Evolutionary conservation across 2,888 invertebrate species (phyloP).

Genomic region (Drosophila picticornis): DNA sequence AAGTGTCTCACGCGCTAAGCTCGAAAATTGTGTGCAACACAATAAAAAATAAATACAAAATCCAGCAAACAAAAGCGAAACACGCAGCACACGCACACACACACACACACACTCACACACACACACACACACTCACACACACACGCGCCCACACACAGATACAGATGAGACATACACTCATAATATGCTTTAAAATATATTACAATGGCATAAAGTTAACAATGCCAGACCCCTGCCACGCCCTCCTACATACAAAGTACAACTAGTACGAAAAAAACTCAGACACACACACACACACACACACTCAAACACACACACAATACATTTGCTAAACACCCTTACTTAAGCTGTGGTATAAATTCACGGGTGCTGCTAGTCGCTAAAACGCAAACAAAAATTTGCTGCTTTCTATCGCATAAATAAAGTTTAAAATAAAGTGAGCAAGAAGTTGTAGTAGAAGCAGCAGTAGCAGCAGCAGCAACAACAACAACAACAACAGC

Average conservation of each 20-base stretch:
- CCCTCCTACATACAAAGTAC: not conserved
- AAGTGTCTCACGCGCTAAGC: constrained; percentile 73
- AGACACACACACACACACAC: not conserved
- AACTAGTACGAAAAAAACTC: constrained; percentile 4
- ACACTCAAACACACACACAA: constrained; percentile 1
- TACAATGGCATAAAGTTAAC: constrained; percentile 70
- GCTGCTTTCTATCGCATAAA: constrained; percentile 75
- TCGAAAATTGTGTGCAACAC: constrained; percentile 56
- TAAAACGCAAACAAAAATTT: constrained; percentile 73
- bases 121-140: constrained; percentile 23
- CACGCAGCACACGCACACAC: constrained; percentile 22
- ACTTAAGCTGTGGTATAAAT: constrained; percentile 54
- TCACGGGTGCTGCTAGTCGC: constrained; percentile 60
- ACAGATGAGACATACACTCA: constrained; percentile 23
- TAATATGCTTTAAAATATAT: constrained; percentile 72
- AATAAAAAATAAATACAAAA: constrained; percentile 43
- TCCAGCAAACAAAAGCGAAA: constrained; percentile 3
- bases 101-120: constrained; percentile 18
- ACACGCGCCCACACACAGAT: constrained; percentile 7
- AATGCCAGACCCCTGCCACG: constrained; percentile 34
- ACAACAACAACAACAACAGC: constrained; percentile 6
- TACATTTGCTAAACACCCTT: constrained; percentile 11
- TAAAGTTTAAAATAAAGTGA: constrained; percentile 77
- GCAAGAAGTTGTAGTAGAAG: constrained; percentile 54
- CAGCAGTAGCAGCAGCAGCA: constrained; percentile 12